These are phyloP conservation scores for Chloropsis cyanopogon DNA, from an alignment of 2,113 vertebrate genomes.

Conservation along the genomic window DNA sequence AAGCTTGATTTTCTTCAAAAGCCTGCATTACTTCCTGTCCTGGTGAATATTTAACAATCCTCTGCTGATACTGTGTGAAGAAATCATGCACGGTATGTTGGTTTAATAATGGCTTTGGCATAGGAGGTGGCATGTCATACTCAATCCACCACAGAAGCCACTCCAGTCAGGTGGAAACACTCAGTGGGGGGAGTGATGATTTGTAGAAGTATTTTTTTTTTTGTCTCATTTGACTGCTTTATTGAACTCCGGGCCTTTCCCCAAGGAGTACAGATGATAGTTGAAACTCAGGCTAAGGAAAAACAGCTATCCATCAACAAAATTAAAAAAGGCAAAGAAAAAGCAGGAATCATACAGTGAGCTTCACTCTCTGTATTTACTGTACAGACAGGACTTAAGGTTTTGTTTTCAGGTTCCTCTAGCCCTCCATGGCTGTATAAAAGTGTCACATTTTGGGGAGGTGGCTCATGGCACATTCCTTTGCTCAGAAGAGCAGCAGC, in stretches of 20 bases:
- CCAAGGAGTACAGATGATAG: not conserved
- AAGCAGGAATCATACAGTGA: not conserved
- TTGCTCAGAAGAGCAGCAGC: not conserved
- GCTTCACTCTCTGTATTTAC: not conserved
- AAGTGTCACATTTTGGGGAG: not conserved
- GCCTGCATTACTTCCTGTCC: not conserved
- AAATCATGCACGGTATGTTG: not conserved
- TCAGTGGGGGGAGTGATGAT: not conserved
- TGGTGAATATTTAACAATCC: not conserved
- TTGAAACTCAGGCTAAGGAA: not conserved
- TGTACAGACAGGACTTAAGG: not conserved
- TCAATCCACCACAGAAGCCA: not conserved
- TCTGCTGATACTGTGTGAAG: not conserved
- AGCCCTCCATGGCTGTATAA: not conserved
- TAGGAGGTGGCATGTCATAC: not conserved
- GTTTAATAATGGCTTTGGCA: not conserved
- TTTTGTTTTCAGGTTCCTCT: not conserved
- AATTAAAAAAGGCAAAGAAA: not conserved
- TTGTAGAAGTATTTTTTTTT: not conserved
- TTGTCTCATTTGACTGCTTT: not conserved
- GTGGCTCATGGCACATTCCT: fast-evolving
- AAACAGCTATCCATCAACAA: not conserved
- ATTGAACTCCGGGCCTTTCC: not conserved
- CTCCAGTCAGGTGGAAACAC: not conserved
- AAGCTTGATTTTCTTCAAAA: not conserved